Conservation (phyloP, 2,888 invertebrate species). For the Podotricha telesiphe region DNA sequence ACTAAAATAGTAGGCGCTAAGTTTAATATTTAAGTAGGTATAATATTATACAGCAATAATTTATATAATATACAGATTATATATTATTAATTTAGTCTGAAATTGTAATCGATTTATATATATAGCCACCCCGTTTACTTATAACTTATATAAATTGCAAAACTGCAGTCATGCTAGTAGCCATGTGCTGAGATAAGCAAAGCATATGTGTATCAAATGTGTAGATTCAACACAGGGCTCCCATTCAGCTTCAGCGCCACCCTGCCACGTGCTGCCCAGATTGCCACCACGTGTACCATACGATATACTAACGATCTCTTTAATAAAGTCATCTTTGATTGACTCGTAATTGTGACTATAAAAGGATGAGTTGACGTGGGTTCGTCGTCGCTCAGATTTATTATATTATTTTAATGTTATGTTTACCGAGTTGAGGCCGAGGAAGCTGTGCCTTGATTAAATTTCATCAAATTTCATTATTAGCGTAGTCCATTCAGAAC, state of each 20-base stretch:
- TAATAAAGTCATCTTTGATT: slow-evolving; percentile 47
- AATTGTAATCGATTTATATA: neutral
- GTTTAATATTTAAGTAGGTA: neutral
- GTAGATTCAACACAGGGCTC: slow-evolving; percentile 63
- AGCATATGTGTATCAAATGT: slow-evolving; percentile 67
- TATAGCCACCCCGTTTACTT: slow-evolving; percentile 15
- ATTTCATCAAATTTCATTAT: too few species aligned
- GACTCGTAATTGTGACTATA: slow-evolving; percentile 33
- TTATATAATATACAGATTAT: neutral
- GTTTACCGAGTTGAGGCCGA: too few species aligned
- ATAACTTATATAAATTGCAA: slow-evolving; percentile 32
- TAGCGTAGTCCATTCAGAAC: too few species aligned
- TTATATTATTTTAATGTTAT: neutral
- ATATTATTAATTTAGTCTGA: neutral
- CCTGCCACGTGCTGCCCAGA: slow-evolving; percentile 72
- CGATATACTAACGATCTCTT: slow-evolving; percentile 47
- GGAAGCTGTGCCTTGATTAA: too few species aligned
- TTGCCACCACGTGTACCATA: slow-evolving; percentile 58
- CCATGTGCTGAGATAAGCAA: slow-evolving; percentile 49
- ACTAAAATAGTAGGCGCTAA: too few species aligned
- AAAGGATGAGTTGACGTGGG: slow-evolving; percentile 25
- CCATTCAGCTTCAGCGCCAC: slow-evolving; percentile 61
- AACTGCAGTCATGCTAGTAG: slow-evolving; percentile 42
- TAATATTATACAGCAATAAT: neutral
- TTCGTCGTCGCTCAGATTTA: neutral